Evolutionary conservation across 1,140 invertebrate species (phyloP), one percentile per base, ranked within the genome.

Genomic region (Diabrotica virgifera): DNA sequence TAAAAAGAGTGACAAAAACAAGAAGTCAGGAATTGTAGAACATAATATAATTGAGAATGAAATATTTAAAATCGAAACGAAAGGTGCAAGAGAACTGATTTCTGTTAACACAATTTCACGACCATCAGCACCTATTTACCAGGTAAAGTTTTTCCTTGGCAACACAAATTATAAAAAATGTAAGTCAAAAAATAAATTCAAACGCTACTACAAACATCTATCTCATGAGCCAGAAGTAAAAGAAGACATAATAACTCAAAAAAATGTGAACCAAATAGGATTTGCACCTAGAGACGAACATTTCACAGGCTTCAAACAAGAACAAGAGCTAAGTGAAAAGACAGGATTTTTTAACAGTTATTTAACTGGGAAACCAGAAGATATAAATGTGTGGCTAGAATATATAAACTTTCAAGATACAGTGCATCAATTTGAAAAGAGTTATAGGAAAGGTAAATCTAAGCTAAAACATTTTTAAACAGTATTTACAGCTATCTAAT

Each of bases 331-430:
- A 52, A 78, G 77, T 40, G 68, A 70, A 59, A 80, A 74, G 67
- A 85, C 81, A 40, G 77, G 79, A 72, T 74, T 78, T 60, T 86
- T 80, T 71, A 86, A 86, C 70, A 74, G 80, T 72, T 73, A 76
- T 61, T 71, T 86, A 14, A 56, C 72, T 10, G 76, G 85, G 62
- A 72, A 82, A 65, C 82, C 84, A 14, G 68, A 76, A 40, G 77
- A 87, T 75, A 68, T 86, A 40, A 63, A 82, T 53, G 67, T 80
- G 24, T 87, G 86, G 81, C 70, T 87, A 50, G 76, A 87, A 70
- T 87, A 86, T 72, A 70, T 85, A 7, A 69, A 82, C 35, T 84
- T 85, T 75, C 85, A 87, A 72, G 82, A 85, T 80, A 72, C 55
- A 62, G 63, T 78, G 54, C 72, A 69, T 64, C 73, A 82, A 64